Conservation (phyloP, 2,888 invertebrate genomes). For the Calliphora vomitoria region DNA sequence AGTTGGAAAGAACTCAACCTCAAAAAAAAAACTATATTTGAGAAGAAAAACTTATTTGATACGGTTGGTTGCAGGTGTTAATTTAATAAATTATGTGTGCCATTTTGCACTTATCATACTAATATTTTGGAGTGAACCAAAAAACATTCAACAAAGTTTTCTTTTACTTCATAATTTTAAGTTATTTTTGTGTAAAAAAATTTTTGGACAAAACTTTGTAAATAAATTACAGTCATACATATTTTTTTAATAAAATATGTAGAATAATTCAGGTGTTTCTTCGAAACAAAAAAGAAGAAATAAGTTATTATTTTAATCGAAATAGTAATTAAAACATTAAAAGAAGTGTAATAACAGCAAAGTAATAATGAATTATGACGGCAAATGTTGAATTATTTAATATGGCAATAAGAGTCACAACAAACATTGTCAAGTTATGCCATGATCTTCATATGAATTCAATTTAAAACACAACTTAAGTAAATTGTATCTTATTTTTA, state of each 20-base stretch:
- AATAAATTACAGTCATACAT: slow-evolving; percentile 60
- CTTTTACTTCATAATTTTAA: slow-evolving; percentile 63
- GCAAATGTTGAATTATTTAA: too few relatives aligned
- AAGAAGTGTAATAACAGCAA: too few relatives aligned
- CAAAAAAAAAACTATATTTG: slow-evolving; percentile 55
- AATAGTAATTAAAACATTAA: too few relatives aligned
- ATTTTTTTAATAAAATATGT: background rate
- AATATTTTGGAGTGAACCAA: slow-evolving; percentile 45
- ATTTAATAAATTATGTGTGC: slow-evolving; percentile 74
- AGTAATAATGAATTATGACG: too few relatives aligned
- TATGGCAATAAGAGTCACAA: too few relatives aligned
- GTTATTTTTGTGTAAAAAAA: slow-evolving; percentile 14
- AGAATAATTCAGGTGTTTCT: background rate
- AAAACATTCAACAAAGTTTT: slow-evolving; percentile 54
- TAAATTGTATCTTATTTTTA: too few relatives aligned
- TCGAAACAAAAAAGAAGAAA: background rate
- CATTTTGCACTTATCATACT: slow-evolving; percentile 71
- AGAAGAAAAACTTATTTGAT: slow-evolving; percentile 68
- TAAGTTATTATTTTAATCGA: too few relatives aligned
- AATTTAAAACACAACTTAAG: too few relatives aligned
- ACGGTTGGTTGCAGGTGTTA: slow-evolving; percentile 73
- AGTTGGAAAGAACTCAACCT: slow-evolving; percentile 45
- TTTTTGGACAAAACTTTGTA: slow-evolving; percentile 55
- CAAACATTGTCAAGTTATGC: too few relatives aligned
- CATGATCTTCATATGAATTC: too few relatives aligned